These are phyloP conservation scores for Erebia epiphron DNA, from an alignment of 2,888 invertebrate genomes.

Conservation along the genomic window DNA sequence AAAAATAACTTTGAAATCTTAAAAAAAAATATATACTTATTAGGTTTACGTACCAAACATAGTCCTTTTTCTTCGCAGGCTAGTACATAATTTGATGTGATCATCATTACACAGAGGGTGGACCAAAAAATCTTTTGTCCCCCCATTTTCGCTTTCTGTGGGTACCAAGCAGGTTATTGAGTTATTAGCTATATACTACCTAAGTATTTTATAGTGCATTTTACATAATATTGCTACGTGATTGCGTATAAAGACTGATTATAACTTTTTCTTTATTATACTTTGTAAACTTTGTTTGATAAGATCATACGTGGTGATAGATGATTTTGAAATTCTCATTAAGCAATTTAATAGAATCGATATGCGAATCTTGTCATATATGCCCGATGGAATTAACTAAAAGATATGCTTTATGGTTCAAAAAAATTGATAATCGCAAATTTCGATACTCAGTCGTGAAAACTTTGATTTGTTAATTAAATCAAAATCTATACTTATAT, in stretches of 20 bases:
- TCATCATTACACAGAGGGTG: constrained; percentile 60
- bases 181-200: constrained; percentile 42
- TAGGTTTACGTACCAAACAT: constrained; percentile 59
- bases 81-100: constrained; percentile 52
- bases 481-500: no score
- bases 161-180: constrained; percentile 39
- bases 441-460: no score
- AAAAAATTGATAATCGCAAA: no score
- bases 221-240: constrained; percentile 37
- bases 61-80: constrained; percentile 68
- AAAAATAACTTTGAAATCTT: not conserved
- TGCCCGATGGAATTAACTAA: not conserved
- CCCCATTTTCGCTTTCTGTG: constrained; percentile 56
- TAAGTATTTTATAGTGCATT: constrained; percentile 39
- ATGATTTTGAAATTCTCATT: not conserved
- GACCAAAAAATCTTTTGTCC: constrained; percentile 66
- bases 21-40: not conserved
- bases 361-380: not conserved
- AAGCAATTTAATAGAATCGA: not conserved
- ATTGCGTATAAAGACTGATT: constrained; percentile 28
- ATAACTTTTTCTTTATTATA: constrained; percentile 31
- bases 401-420: not conserved
- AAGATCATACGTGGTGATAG: constrained; percentile 48
- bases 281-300: constrained; percentile 41
- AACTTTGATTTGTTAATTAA: no score